phyloP scores from a whole-genome alignment of 2,888 invertebrate genomes.

The Orthosia cruda region DNA sequence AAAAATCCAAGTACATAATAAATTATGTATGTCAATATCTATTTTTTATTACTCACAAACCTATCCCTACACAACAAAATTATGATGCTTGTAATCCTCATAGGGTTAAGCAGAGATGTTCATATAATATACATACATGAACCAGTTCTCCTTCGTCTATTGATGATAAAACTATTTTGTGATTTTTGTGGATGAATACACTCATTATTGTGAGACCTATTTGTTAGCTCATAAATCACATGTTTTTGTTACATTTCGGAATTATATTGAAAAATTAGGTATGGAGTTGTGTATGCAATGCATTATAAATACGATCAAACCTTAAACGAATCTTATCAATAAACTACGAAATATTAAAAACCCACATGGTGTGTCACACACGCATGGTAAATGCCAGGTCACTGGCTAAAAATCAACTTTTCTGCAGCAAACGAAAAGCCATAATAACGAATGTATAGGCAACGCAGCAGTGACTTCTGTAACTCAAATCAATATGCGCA shows the following conservation, averaged over 20 bases:
- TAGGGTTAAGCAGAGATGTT: too few relatives aligned
- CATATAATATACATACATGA: background rate
- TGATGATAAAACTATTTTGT: too few relatives aligned
- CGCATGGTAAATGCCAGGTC: background rate
- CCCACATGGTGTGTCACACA: slow-evolving; percentile 3
- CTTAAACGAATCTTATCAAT: background rate
- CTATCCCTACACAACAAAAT: too few relatives aligned
- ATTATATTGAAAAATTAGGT: too few relatives aligned
- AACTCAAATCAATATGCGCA: slow-evolving; percentile 44
- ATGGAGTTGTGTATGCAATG: background rate
- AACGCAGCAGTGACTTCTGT: background rate
- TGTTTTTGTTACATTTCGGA: too few relatives aligned
- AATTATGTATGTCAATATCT: slow-evolving; percentile 79
- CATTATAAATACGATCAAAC: background rate
- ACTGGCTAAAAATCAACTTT: background rate
- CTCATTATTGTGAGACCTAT: too few relatives aligned
- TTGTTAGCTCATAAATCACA: too few relatives aligned
- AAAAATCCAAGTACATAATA: slow-evolving; percentile 89
- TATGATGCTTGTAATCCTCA: background rate
- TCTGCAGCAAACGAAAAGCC: background rate
- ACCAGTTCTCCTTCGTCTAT: too few relatives aligned
- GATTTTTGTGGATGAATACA: too few relatives aligned
- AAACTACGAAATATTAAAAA: background rate
- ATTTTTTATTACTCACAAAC: slow-evolving; percentile 54
- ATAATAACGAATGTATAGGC: background rate